Evolutionary conservation across 2,797 vertebrate genomes (phyloP).

Genomic region (Typhlichthys eigenmanni): DNA sequence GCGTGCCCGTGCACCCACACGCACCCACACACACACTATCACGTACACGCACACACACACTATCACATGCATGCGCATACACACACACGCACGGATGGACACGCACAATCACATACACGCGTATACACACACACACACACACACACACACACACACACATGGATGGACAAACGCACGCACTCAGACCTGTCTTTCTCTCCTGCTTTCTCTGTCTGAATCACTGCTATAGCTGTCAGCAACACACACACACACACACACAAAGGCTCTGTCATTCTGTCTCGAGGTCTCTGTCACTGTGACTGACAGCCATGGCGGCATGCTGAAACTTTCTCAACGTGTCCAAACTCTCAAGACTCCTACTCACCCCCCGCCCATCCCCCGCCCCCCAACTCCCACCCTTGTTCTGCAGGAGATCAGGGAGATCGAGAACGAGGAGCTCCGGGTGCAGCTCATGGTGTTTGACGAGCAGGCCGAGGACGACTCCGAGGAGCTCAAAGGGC

Average conservation of each 20-base stretch:
- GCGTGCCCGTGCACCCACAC: too few relatives aligned
- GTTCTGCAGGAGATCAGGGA: slow-evolving; percentile 79
- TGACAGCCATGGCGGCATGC: neutral
- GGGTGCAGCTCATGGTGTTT: slow-evolving; percentile 85
- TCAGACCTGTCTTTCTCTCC: neutral
- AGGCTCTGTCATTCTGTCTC: too few relatives aligned
- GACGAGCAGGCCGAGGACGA: slow-evolving; percentile 90
- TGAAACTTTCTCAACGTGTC: slow-evolving; percentile 30
- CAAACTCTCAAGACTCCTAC: slow-evolving; percentile 24
- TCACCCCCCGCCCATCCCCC: slow-evolving; percentile 26
- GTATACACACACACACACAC: neutral
- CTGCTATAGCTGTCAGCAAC: slow-evolving; percentile 41
- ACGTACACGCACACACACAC: neutral
- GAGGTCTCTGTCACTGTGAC: neutral
- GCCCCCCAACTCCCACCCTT: slow-evolving; percentile 13
- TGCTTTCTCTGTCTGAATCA: slow-evolving; percentile 54
- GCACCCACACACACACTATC: neutral
- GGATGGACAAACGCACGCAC: neutral
- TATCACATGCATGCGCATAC: too few relatives aligned
- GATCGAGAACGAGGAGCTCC: slow-evolving; percentile 90
- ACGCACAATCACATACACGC: neutral
- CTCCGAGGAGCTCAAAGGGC: slow-evolving; percentile 83
- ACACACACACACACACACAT: neutral
- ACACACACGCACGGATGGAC: too few relatives aligned
- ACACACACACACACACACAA: neutral